phyloP scores from a whole-genome alignment of 2,888 invertebrate genomes.

The Phalangium opilio region DNA sequence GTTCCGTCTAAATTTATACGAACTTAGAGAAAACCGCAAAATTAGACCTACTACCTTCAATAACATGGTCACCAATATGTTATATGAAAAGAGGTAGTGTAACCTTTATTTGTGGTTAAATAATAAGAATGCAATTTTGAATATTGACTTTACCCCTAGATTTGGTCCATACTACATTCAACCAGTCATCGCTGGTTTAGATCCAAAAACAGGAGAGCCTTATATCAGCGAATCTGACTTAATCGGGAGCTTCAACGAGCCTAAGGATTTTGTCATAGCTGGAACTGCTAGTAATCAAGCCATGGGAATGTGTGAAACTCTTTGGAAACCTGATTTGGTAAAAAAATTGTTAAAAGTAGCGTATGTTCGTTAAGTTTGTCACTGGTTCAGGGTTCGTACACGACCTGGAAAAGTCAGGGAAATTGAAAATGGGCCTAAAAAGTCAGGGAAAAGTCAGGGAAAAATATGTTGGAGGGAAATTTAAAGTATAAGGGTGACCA shows the following conservation, averaged over 20 bases:
- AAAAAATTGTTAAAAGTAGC: constrained; percentile 1
- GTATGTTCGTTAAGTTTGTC: no score
- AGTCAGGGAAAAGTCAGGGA: no score
- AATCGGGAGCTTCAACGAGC: constrained; percentile 76
- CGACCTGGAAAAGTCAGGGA: no score
- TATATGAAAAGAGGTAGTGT: constrained; percentile 62
- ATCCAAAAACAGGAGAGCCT: constrained; percentile 65
- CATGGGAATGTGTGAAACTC: constrained; percentile 77
- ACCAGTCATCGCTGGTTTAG: constrained; percentile 85
- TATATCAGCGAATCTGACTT: constrained; percentile 89
- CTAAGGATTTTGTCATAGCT: constrained; percentile 95
- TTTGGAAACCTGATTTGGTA: constrained; percentile 74
- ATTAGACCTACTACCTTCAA: constrained; percentile 83
- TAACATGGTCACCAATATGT: constrained; percentile 80
- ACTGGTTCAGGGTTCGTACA: no score
- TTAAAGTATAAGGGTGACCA: no score
- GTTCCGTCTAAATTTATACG: constrained; percentile 85
- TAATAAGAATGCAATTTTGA: constrained; percentile 2
- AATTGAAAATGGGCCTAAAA: no score
- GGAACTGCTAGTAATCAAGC: constrained; percentile 45
- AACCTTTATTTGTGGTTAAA: constrained; percentile 4
- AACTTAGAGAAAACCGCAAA: constrained; percentile 76
- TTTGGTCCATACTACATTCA: constrained; percentile 98
- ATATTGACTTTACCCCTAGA: constrained; percentile 33
- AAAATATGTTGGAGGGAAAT: no score